Conservation (phyloP, 1,140 invertebrate species). For the Penaeus chinensis region DNA sequence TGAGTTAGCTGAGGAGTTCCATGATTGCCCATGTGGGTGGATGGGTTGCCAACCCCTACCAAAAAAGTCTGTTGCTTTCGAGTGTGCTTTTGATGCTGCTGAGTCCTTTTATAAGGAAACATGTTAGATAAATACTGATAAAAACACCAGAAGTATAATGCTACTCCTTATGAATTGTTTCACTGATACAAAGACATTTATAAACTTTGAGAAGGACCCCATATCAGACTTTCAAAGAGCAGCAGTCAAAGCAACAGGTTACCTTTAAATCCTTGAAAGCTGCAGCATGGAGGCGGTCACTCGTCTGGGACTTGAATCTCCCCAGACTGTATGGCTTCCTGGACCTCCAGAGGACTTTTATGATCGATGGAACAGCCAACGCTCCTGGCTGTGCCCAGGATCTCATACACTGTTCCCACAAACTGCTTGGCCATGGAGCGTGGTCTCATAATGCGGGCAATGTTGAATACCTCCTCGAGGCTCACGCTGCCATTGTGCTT, state of each 20-base stretch:
- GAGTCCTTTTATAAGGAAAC: background rate
- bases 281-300: slow-evolving; percentile 67
- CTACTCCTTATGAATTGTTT: too few relatives aligned
- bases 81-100: slow-evolving; percentile 15
- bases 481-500: slow-evolving; percentile 97
- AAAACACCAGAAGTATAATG: too few relatives aligned
- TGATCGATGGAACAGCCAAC: slow-evolving; percentile 87
- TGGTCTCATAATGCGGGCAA: slow-evolving; percentile 92
- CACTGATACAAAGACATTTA: too few relatives aligned
- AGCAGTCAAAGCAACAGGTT: slow-evolving; percentile 9
- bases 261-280: background rate
- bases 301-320: slow-evolving; percentile 86
- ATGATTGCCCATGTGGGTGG: slow-evolving; percentile 44
- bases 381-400: slow-evolving; percentile 91
- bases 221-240: slow-evolving; percentile 7
- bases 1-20: background rate
- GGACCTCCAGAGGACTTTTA: background rate
- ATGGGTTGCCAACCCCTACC: slow-evolving; percentile 61
- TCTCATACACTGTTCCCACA: slow-evolving; percentile 95
- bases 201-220: background rate
- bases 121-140: too few relatives aligned
- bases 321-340: slow-evolving; percentile 79
- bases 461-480: slow-evolving; percentile 91
- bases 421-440: slow-evolving; percentile 94
- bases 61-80: background rate